A percentile compares a stretch with the other conserved stretches of the same genome.
Conservation (phyloP, 1,140 invertebrate genomes). For the Microplitis mediator region DNA sequence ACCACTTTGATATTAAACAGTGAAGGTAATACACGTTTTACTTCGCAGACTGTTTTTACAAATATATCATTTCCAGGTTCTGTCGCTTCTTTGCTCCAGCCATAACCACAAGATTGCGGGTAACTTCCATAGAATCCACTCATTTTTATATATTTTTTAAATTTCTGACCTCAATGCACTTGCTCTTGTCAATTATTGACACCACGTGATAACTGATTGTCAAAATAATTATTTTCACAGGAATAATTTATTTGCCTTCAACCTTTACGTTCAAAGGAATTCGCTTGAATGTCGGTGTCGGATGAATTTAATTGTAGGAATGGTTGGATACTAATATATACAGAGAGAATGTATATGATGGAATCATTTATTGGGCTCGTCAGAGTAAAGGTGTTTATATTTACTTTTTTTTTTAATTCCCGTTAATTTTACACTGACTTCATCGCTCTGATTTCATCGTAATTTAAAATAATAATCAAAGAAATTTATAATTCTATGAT, state of each 20-base stretch:
- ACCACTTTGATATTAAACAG: slow-evolving; percentile 64
- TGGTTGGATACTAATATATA: no score
- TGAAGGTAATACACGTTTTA: slow-evolving; percentile 58
- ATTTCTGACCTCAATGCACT: no score
- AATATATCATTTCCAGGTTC: slow-evolving; percentile 48
- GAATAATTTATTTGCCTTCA: no score
- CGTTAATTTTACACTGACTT: neutral
- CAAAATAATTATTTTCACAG: no score
- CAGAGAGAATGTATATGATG: no score
- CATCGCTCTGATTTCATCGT: slow-evolving; percentile 8
- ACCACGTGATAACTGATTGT: no score
- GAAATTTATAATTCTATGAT: neutral
- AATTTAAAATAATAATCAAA: neutral
- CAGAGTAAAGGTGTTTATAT: neutral
- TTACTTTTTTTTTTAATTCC: neutral
- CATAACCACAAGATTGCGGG: slow-evolving; percentile 30
- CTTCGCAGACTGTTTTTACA: slow-evolving; percentile 53
- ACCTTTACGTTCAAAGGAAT: no score
- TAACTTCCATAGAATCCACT: slow-evolving; percentile 33
- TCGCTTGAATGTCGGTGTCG: no score
- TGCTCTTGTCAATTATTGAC: no score
- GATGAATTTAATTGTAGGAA: no score
- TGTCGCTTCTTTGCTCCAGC: slow-evolving; percentile 26
- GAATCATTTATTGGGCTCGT: neutral
- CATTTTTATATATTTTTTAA: neutral